phyloP scores from a whole-genome alignment of 2,797 vertebrate genomes.

The Lagodon rhomboides region DNA sequence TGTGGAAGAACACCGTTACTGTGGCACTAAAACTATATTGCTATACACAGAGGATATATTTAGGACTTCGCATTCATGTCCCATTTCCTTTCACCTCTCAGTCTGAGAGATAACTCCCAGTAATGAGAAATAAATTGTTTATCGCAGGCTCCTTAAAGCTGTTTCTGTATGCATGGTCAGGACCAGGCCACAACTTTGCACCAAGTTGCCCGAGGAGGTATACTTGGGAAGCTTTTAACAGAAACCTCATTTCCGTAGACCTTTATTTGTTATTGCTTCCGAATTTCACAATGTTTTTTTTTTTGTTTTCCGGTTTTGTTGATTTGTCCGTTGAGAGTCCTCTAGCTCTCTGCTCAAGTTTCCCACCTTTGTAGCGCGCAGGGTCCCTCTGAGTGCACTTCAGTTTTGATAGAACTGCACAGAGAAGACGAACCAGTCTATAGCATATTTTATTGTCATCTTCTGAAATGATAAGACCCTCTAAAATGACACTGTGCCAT shows the following conservation, averaged over 20 bases:
- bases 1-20: constrained; percentile 18
- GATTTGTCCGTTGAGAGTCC: constrained; percentile 2
- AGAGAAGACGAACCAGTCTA: background rate
- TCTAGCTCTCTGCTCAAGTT: constrained; percentile 10
- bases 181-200: background rate
- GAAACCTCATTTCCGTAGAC: constrained; percentile 5
- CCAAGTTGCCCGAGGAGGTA: background rate
- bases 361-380: background rate
- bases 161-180: background rate
- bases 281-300: background rate
- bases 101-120: constrained; percentile 15
- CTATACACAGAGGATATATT: constrained; percentile 1
- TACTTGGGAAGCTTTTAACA: background rate
- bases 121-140: constrained; percentile 20
- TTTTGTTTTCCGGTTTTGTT: constrained; percentile 6
- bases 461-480: constrained; percentile 1
- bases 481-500: background rate
- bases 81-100: constrained; percentile 10
- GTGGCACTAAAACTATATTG: background rate
- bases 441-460: background rate
- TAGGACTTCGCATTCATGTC: background rate
- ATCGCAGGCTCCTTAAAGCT: background rate
- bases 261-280: constrained; percentile 19
- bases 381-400: constrained; percentile 3
- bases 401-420: constrained; percentile 5